phyloP scores from a whole-genome alignment of 2,113 vertebrate species.

The Tamias sibiricus region DNA sequence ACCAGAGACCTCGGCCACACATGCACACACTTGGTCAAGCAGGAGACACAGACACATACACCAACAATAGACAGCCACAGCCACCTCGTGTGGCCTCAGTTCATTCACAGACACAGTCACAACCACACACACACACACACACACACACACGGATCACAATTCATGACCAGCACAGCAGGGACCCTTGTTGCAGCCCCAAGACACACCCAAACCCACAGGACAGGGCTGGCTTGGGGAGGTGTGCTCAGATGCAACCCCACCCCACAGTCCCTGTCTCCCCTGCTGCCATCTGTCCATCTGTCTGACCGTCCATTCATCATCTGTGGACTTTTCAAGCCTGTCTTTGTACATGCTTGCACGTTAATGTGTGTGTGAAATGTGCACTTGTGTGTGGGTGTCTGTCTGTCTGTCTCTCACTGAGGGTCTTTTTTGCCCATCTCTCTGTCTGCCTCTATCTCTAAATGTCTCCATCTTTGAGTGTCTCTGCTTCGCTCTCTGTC shows the following conservation, averaged over 20 bases:
- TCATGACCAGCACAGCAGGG: slow-evolving; percentile 37
- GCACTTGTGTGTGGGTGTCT: background rate
- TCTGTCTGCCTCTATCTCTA: background rate
- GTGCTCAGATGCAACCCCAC: background rate
- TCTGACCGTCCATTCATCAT: background rate
- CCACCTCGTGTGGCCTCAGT: background rate
- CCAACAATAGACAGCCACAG: slow-evolving; percentile 74
- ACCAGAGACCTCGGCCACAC: background rate
- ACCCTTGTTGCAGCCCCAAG: slow-evolving; percentile 47
- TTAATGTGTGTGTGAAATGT: accelerated
- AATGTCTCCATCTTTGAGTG: background rate
- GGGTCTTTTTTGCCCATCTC: background rate
- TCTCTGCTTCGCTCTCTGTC: background rate
- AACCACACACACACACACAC: slow-evolving; percentile 61
- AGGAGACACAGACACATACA: slow-evolving; percentile 66
- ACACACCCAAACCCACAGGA: background rate
- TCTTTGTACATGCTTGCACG: background rate
- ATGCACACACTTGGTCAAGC: background rate
- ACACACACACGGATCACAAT: background rate
- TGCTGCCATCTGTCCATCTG: background rate
- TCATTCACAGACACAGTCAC: background rate
- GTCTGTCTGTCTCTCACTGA: background rate
- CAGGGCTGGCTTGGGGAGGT: background rate
- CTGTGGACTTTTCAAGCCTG: background rate
- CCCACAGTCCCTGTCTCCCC: background rate